Conservation (phyloP, 1,140 invertebrate species). For the Trialeurodes vaporariorum region DNA sequence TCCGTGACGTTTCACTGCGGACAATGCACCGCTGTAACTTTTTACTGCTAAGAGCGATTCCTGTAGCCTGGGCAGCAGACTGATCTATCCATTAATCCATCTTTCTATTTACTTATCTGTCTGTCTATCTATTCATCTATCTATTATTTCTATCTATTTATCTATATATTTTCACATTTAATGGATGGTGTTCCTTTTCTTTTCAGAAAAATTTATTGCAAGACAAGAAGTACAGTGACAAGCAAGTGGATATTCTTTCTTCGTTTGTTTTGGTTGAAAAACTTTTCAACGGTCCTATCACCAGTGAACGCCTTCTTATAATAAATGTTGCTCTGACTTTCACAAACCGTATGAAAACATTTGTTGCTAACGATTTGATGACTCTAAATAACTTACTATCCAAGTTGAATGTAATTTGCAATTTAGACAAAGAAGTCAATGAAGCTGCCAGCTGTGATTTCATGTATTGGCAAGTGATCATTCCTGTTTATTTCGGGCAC, state of each 20-base stretch:
- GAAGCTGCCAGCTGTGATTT: slow-evolving; percentile 58
- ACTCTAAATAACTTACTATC: slow-evolving; percentile 43
- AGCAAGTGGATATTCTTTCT: slow-evolving; percentile 52
- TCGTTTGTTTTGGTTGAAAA: slow-evolving; percentile 58
- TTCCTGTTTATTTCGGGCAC: slow-evolving; percentile 63
- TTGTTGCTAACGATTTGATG: slow-evolving; percentile 39
- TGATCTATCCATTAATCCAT: not conserved
- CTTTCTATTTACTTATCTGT: slow-evolving; percentile 8
- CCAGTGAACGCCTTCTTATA: slow-evolving; percentile 48
- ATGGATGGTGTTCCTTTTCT: slow-evolving; percentile 12
- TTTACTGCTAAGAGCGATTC: too few relatives aligned
- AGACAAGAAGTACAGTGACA: slow-evolving; percentile 48
- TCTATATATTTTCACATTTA: too few relatives aligned
- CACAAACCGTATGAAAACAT: slow-evolving; percentile 43
- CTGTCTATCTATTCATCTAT: too few relatives aligned
- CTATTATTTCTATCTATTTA: too few relatives aligned
- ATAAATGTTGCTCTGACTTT: slow-evolving; percentile 52
- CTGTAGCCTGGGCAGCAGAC: too few relatives aligned
- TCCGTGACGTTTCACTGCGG: too few relatives aligned
- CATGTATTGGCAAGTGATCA: slow-evolving; percentile 69
- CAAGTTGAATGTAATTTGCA: slow-evolving; percentile 48
- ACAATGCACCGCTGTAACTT: too few relatives aligned
- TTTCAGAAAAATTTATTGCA: slow-evolving; percentile 37
- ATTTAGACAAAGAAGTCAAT: slow-evolving; percentile 45
- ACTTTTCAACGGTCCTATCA: slow-evolving; percentile 54